Percentiles rank a stretch among this genome's conserved stretches.
Conservation (phyloP, 2,113 vertebrate genomes). For the Nematolebias whitei region DNA sequence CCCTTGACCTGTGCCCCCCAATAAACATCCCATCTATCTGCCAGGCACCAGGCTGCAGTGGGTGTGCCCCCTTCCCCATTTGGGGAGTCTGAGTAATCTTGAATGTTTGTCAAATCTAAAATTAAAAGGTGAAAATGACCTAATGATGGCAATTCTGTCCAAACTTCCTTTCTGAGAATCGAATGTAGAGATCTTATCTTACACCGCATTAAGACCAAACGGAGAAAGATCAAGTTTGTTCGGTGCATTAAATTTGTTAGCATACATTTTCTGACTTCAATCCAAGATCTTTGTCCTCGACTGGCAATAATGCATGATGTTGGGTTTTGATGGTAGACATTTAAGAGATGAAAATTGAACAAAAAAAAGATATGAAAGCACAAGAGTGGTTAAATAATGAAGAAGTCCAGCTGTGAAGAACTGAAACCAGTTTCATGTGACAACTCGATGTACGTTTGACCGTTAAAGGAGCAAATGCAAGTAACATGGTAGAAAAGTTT, state of each 20-base stretch:
- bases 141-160: slow-evolving; percentile 3
- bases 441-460: slow-evolving; percentile 7
- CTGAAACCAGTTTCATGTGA: slow-evolving; percentile 13
- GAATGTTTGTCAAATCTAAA: slow-evolving; percentile 36
- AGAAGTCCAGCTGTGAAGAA: neutral
- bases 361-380: neutral
- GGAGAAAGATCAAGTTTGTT: neutral
- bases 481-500: neutral
- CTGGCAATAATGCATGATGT: neutral
- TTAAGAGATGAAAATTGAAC: neutral
- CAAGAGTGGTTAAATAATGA: neutral
- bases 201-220: slow-evolving; percentile 16
- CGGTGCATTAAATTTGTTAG: slow-evolving; percentile 1
- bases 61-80: slow-evolving; percentile 52
- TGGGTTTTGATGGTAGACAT: neutral
- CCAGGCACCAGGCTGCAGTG: slow-evolving; percentile 53
- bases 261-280: neutral
- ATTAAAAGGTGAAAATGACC: slow-evolving; percentile 24
- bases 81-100: slow-evolving; percentile 39
- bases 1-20: slow-evolving; percentile 68
- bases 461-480: slow-evolving; percentile 3
- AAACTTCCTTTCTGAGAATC: slow-evolving; percentile 4
- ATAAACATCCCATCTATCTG: slow-evolving; percentile 74
- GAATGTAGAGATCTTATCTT: slow-evolving; percentile 20
- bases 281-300: neutral